A percentile compares a stretch with the other conserved stretches of the same genome.
Evolutionary conservation across 2,113 vertebrate species (phyloP).

Genomic region (Corythornis cristatus): DNA sequence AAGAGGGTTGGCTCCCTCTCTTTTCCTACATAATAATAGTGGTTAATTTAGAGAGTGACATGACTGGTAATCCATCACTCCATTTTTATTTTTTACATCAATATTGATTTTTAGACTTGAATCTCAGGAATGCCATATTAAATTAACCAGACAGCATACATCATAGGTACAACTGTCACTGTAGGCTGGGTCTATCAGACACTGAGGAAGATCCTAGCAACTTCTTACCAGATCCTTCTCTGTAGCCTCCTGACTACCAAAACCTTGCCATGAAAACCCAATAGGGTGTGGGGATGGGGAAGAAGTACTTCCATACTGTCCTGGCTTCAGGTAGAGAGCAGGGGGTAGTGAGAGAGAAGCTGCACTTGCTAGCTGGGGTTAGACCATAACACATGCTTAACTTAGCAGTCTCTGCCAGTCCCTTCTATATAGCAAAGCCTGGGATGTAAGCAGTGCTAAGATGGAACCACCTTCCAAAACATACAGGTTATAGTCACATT

Average conservation of each 20-base stretch:
- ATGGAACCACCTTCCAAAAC: background rate
- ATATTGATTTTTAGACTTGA: background rate
- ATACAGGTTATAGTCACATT: background rate
- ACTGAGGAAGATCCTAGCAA: background rate
- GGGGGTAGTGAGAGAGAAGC: no score
- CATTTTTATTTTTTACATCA: background rate
- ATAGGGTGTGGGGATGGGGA: fast-evolving
- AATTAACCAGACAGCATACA: background rate
- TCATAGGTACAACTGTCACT: background rate
- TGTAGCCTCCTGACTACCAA: background rate
- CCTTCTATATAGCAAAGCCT: background rate
- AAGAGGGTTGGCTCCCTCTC: fast-evolving
- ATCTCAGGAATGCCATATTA: background rate
- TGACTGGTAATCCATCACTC: no score
- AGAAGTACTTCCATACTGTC: background rate
- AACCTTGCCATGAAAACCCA: background rate
- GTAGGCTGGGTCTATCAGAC: fast-evolving
- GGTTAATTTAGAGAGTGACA: background rate
- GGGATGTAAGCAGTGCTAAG: background rate
- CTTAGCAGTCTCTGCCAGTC: background rate
- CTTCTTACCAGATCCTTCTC: background rate
- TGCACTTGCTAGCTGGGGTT: no score
- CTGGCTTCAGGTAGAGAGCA: no score
- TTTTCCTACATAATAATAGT: background rate
- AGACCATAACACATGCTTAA: background rate